Percentiles rank a stretch among this genome's conserved stretches.
Conservation (phyloP, 2,797 vertebrate genomes). For the Amazonetta brasiliensis region DNA sequence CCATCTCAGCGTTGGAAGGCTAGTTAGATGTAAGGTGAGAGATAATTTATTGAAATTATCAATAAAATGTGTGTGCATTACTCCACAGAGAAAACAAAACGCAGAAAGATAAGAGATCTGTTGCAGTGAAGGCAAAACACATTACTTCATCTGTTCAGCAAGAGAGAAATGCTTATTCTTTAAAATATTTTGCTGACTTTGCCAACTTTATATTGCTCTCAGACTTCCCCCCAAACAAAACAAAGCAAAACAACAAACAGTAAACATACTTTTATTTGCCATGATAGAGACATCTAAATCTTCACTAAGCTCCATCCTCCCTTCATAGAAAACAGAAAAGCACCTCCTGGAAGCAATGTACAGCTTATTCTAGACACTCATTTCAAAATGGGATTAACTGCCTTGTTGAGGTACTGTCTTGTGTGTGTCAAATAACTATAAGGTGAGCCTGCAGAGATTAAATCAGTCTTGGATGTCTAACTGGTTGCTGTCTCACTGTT, state of each 20-base stretch:
- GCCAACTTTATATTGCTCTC: not conserved
- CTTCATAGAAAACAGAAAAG: not conserved
- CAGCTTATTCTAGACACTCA: not conserved
- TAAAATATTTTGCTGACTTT: not conserved
- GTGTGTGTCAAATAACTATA: not conserved
- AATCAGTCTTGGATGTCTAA: not conserved
- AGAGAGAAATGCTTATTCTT: not conserved
- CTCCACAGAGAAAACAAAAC: not conserved
- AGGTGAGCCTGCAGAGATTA: not conserved
- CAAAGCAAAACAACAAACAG: not conserved
- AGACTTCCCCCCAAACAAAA: not conserved
- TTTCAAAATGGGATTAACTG: not conserved
- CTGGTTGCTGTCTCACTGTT: not conserved
- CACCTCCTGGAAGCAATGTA: not conserved
- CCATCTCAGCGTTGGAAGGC: not conserved
- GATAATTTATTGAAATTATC: not conserved
- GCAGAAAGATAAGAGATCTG: no score
- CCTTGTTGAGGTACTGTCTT: not conserved
- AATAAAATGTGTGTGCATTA: not conserved
- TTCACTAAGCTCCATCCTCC: not conserved
- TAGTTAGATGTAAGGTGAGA: not conserved
- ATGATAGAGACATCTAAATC: not conserved
- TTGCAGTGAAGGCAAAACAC: not conserved
- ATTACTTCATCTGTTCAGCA: not conserved
- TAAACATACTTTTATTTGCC: not conserved